Base-by-base conservation (phyloP, 2,888 invertebrate genomes). In the Parnassius orleans region DNA sequence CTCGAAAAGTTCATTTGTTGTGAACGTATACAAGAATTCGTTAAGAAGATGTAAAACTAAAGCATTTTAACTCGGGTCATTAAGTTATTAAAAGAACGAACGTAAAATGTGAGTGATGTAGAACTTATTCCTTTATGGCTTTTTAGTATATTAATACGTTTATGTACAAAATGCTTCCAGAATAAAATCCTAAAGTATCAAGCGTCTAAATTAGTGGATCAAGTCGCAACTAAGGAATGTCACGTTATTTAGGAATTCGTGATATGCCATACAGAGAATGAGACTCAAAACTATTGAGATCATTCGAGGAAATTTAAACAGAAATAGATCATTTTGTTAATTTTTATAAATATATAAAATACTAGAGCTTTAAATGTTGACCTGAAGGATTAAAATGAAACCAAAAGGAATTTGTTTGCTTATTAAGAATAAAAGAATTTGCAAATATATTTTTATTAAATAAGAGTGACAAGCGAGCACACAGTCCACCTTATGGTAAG, bases 41-140 rank as follows among this genome's bases (percentile, higher is more conserved):
- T 12, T n/a, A 46, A 46, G 11, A 43, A 10, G 46, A 47, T n/a
- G 41, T 41, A 46, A 53, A 53, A 53, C 12, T 53, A 46, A 59
- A 59, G 53, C 24, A 59, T 59, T 59, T 59, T 59, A 60, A 60
- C 60, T 24, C 24, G 24, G 47, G 53, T 53, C 53, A 41, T 41
- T 53, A 53, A 44, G 59, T 53, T 60, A 60, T 60, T 53, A n/a
- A 48, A 53, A 41, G 53, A 41, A 53, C 14, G 33, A 41, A 53
- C 59, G 47, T 59, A 53, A 53, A 47, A 53, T 53, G 53, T 59
- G 33, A 59, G 33, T 33, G 53, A 53, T 5, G 14, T 46, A 46
- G 52, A 59, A 53, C 53, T 24, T 59, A 46, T 59, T 53, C n/a
- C 53, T 44, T 41, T 47, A 53, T 47, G 46, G 2, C 15, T 9